Percentiles rank a stretch among this genome's conserved stretches.
Conservation (phyloP, 2,113 vertebrate species). For the Pluvianellus socialis region DNA sequence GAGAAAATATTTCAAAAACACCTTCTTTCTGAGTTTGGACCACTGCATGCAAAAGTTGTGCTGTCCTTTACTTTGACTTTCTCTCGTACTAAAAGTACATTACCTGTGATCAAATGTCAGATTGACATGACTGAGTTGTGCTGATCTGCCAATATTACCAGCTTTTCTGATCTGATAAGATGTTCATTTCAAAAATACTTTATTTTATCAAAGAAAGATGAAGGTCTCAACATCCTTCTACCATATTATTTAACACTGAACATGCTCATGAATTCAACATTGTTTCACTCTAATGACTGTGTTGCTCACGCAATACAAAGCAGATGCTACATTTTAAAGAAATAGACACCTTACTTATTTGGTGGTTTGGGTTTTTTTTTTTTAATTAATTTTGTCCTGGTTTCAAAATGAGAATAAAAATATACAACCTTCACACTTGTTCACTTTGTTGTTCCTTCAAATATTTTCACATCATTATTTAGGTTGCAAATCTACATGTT, state of each 20-base stretch:
- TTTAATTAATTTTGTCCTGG: not conserved
- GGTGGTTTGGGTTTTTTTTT: not conserved
- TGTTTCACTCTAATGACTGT: not conserved
- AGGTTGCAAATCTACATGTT: not conserved
- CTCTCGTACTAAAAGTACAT: constrained; percentile 15
- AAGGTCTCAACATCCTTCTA: constrained; percentile 49
- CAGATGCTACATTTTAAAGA: not conserved
- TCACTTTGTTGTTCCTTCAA: not conserved
- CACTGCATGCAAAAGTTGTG: not conserved
- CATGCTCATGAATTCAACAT: not conserved
- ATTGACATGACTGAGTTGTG: constrained; percentile 28
- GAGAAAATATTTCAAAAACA: not conserved
- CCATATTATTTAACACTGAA: not conserved
- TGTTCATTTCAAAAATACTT: constrained; percentile 40
- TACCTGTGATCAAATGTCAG: constrained; percentile 50
- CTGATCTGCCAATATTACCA: constrained; percentile 50
- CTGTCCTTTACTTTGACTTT: constrained; percentile 48
- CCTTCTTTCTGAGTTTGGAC: not conserved
- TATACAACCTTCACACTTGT: not conserved
- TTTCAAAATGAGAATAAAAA: not conserved
- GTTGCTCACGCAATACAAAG: not conserved
- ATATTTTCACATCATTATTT: not conserved
- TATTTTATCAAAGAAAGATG: constrained; percentile 48
- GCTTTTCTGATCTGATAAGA: constrained; percentile 56
- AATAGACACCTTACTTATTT: not conserved